Percentiles rank a stretch among this genome's conserved stretches.
phyloP scores from a whole-genome alignment of 92 coral and sea anemone species.

The Palythoa grandiflora region DNA sequence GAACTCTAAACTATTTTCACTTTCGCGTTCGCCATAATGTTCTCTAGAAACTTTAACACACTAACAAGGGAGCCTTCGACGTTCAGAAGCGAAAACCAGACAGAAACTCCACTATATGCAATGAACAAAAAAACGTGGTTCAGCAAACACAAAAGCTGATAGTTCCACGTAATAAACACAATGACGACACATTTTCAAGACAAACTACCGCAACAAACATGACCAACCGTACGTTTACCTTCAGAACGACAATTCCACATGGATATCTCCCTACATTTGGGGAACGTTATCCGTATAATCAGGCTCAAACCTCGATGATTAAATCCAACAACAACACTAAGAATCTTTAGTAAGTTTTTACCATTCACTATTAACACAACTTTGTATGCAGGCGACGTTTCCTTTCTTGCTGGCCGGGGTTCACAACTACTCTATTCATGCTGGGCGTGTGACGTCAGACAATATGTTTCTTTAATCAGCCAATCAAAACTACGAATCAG shows the following conservation, averaged over 20 bases:
- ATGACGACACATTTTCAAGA: constrained; percentile 41
- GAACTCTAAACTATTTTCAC: neutral
- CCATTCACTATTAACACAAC: constrained; percentile 17
- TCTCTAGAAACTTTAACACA: constrained; percentile 20
- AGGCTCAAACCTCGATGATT: neutral
- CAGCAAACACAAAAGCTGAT: constrained; percentile 49
- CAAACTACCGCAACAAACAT: constrained; percentile 1
- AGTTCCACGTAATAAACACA: constrained; percentile 54
- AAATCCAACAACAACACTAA: neutral
- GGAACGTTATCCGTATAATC: neutral
- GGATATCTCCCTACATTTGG: constrained; percentile 12
- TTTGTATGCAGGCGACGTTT: constrained; percentile 31
- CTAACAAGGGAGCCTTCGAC: neutral
- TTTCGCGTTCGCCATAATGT: neutral
- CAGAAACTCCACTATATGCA: constrained; percentile 8
- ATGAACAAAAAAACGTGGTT: constrained; percentile 48
- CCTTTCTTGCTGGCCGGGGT: constrained; percentile 82
- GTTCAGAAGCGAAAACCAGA: neutral
- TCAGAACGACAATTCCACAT: constrained; percentile 5
- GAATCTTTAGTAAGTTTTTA: neutral
- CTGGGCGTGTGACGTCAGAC: constrained; percentile 47
- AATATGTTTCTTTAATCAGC: constrained; percentile 3
- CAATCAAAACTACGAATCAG: constrained; percentile 20
- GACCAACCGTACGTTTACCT: constrained; percentile 13
- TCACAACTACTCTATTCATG: constrained; percentile 87